These are phyloP conservation scores for Thunnus albacares DNA, from an alignment of 2,797 vertebrate genomes.

Conservation along the genomic window DNA sequence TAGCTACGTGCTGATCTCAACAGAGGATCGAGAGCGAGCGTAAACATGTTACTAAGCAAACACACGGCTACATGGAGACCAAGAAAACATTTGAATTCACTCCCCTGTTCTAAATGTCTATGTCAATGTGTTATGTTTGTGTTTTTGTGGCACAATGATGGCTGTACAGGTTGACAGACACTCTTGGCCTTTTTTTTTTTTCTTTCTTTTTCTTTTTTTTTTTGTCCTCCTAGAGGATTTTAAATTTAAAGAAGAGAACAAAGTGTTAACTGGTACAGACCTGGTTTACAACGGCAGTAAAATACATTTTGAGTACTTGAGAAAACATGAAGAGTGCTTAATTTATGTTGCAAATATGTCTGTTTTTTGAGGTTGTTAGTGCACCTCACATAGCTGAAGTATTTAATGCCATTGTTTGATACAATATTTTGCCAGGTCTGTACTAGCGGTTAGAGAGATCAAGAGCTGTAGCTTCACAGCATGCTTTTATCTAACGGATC, in stretches of 20 bases:
- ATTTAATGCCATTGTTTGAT: conserved; percentile 69
- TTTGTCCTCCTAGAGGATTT: conserved; percentile 60
- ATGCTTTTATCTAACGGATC: conserved; percentile 87
- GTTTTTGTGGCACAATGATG: conserved; percentile 92
- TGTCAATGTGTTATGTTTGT: conserved; percentile 95
- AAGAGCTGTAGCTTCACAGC: conserved; percentile 85
- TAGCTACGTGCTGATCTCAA: conserved; percentile 79
- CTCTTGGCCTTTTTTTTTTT: conserved; percentile 67
- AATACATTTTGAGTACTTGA: conserved; percentile 67
- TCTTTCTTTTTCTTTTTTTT: conserved; percentile 49
- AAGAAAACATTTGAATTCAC: conserved; percentile 77
- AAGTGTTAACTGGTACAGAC: conserved; percentile 74
- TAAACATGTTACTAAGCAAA: conserved; percentile 77
- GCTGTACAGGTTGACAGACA: conserved; percentile 90
- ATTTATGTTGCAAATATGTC: conserved; percentile 73
- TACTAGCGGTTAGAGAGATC: conserved; percentile 58
- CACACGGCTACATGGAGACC: conserved; percentile 70
- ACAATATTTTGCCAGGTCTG: conserved; percentile 68
- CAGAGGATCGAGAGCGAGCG: conserved; percentile 58
- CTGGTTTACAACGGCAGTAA: conserved; percentile 65
- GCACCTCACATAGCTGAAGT: conserved; percentile 67
- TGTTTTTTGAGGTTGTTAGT: conserved; percentile 62
- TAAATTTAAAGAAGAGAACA: conserved; percentile 58
- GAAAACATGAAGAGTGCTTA: conserved; percentile 68
- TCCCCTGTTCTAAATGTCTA: conserved; percentile 89